These are phyloP conservation scores for Drosophila sproati DNA, from an alignment of 1,140 invertebrate species.

Conservation along the genomic window DNA sequence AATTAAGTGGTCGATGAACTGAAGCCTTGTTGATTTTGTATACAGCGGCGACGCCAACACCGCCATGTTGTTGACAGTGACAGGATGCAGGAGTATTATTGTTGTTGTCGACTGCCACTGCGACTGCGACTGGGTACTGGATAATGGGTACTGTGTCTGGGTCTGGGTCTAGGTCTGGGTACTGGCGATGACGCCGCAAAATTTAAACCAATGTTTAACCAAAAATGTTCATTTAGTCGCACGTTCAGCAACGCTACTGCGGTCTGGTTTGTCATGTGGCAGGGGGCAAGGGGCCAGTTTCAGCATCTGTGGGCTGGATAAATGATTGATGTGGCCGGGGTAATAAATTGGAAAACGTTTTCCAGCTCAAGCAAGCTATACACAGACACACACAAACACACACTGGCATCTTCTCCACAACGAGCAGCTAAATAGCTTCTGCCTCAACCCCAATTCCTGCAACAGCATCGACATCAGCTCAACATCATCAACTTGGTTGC, in stretches of 20 bases:
- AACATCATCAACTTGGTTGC: neutral
- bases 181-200: slow-evolving; percentile 69
- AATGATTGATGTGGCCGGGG: slow-evolving; percentile 79
- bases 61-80: slow-evolving; percentile 71
- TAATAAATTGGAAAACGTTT: slow-evolving; percentile 83
- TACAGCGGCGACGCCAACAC: slow-evolving; percentile 53
- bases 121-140: neutral
- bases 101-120: neutral
- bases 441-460: slow-evolving; percentile 14
- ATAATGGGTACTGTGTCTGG: neutral
- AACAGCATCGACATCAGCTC: neutral
- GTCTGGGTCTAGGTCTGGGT: neutral
- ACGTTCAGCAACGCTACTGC: slow-evolving; percentile 46
- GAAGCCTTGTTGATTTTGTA: slow-evolving; percentile 83
- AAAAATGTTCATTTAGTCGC: slow-evolving; percentile 83
- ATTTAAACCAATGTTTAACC: slow-evolving; percentile 83
- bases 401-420: slow-evolving; percentile 27
- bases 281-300: neutral
- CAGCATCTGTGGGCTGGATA: slow-evolving; percentile 48
- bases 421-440: slow-evolving; percentile 16
- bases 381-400: slow-evolving; percentile 29
- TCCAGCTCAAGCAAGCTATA: slow-evolving; percentile 34
- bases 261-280: neutral
- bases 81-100: slow-evolving; percentile 41
- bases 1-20: slow-evolving; percentile 84